phyloP scores from a whole-genome alignment of 2,888 invertebrate genomes.

The Itoplectis maculator region DNA sequence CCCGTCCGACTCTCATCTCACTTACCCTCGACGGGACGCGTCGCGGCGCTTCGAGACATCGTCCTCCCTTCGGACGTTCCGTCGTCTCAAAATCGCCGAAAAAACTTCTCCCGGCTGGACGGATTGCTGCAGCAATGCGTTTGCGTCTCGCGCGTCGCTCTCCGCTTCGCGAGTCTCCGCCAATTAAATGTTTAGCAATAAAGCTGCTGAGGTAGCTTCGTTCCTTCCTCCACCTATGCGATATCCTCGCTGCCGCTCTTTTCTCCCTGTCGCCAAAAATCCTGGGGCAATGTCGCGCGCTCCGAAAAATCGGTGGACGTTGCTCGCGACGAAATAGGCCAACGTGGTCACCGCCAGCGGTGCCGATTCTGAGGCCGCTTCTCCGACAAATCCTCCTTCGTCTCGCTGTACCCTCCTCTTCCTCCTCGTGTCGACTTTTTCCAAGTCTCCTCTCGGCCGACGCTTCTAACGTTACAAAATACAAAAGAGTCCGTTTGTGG shows the following conservation, averaged over 20 bases:
- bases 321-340: background rate
- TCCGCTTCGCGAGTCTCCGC: background rate
- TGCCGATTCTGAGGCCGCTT: slow-evolving; percentile 44
- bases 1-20: background rate
- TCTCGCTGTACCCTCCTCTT: background rate
- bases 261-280: background rate
- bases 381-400: slow-evolving; percentile 3
- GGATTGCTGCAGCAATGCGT: slow-evolving; percentile 48
- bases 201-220: slow-evolving; percentile 21
- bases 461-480: slow-evolving; percentile 3
- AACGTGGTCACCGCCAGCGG: slow-evolving; percentile 68
- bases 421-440: background rate
- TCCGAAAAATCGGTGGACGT: background rate
- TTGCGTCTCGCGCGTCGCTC: background rate
- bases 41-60: slow-evolving; percentile 83
- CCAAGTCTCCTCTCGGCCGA: background rate
- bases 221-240: background rate
- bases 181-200: background rate
- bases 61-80: slow-evolving; percentile 72
- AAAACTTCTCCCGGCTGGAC: slow-evolving; percentile 47
- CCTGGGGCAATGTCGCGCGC: background rate
- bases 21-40: slow-evolving; percentile 82
- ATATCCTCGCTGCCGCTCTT: background rate
- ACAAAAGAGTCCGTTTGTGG: slow-evolving; percentile 55
- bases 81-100: slow-evolving; percentile 43